Base-by-base conservation (phyloP, 2,797 vertebrate species). In the Enteromius mattozi region DNA sequence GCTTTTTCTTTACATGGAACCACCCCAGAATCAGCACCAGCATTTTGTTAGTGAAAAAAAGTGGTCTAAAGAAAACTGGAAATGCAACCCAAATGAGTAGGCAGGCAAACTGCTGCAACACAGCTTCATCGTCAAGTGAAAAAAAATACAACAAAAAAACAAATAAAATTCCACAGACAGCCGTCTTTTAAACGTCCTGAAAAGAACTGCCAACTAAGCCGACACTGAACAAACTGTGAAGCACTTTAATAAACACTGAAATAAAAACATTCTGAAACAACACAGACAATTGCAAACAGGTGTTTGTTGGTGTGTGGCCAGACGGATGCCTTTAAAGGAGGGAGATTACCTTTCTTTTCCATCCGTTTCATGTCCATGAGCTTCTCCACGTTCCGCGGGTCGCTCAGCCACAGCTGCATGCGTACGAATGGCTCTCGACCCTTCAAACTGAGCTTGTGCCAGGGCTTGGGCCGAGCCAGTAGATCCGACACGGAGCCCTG, bases 401-500 rank as follows among this genome's bases (percentile, higher is more conserved):
- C 98, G 45, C 96, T 97, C 77, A 99, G 96, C 98, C 98, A 99
- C 27, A 99, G 96, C 94, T 99, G 98, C 98, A 99, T 99, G 66
- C 98, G 98, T 86, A 99, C 98, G 81, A 99, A 99, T 75, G 98
- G 98, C 90, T 99, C 98, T 88, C 98, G 94, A 79, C 98, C 98
- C 93, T 99, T 99, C 90, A 99, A 95, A 89, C 98, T 99, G 89
- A 99, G 96, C 93, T 99, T 99, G 95, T 99, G 98, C 98, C 98
- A 99, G 90, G 98, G 98, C 92, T 99, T 99, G n/a, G 98, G 98
- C 85, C 98, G 96, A 88, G 98, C 98, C 91, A 99, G 96, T 88
- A 99, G 97, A 95, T 99, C 98, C 51, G 98, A 99, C 93, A 99
- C 98, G 0, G 98, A 99, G 93, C 98, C 98, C 91, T 99, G 98